Conservation (phyloP, 2,797 vertebrate genomes). For the Microhierax caerulescens region DNA sequence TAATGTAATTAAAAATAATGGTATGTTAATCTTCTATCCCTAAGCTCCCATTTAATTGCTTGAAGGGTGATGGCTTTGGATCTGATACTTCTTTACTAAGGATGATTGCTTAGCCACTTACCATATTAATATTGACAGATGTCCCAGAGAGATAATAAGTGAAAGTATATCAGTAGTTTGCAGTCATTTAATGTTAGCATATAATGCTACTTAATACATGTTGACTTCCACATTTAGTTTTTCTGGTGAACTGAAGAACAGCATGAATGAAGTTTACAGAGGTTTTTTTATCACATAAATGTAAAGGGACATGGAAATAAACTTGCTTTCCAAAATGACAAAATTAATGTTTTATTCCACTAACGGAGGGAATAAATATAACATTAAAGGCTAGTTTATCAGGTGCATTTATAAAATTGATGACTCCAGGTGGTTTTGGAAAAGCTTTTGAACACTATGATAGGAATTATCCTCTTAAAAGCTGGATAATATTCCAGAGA, state of each 20-base stretch:
- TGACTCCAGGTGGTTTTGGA: neutral
- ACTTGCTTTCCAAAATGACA: neutral
- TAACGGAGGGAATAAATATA: rapidly evolving
- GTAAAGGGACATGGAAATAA: neutral
- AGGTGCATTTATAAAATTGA: neutral
- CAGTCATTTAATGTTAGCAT: slow-evolving; percentile 23
- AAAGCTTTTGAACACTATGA: neutral
- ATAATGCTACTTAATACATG: slow-evolving; percentile 17
- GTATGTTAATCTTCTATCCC: slow-evolving; percentile 49
- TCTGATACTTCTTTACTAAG: slow-evolving; percentile 45
- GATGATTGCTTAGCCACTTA: slow-evolving; percentile 58
- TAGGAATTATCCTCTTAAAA: neutral
- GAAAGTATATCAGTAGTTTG: slow-evolving; percentile 37
- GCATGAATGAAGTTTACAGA: neutral
- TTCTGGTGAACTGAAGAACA: neutral
- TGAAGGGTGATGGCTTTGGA: slow-evolving; percentile 34
- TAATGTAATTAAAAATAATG: slow-evolving; percentile 48
- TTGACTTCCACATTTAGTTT: slow-evolving; percentile 25
- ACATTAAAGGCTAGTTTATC: neutral
- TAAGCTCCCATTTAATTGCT: slow-evolving; percentile 43
- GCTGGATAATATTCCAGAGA: neutral
- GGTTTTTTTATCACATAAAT: neutral
- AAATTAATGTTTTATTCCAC: neutral
- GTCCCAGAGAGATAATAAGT: slow-evolving; percentile 53
- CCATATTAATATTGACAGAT: slow-evolving; percentile 71